Conservation (phyloP, 2,888 invertebrate species). For the Microctonus hyperodae region DNA sequence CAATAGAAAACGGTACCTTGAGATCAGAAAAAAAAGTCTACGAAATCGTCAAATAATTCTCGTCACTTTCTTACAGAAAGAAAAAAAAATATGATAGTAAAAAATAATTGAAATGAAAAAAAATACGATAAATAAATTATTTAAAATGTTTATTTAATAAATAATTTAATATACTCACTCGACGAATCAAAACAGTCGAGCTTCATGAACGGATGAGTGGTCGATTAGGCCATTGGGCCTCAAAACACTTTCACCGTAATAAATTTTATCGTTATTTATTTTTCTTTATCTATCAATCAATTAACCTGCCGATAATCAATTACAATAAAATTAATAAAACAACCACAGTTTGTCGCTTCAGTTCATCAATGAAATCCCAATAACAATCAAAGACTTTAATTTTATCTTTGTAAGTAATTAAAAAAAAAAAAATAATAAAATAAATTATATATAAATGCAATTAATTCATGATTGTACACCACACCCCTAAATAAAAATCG, state of each 20-base stretch:
- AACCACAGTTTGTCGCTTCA: no score
- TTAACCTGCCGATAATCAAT: no score
- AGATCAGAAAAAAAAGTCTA: conserved; percentile 9
- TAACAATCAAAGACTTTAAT: no score
- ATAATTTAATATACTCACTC: conserved; percentile 55
- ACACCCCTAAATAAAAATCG: conserved; percentile 35
- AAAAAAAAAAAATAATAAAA: neutral
- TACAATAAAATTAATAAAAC: no score
- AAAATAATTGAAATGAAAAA: neutral
- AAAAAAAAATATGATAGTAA: neutral
- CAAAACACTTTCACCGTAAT: neutral
- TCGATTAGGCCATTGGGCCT: conserved; percentile 50
- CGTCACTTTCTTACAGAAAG: conserved; percentile 3
- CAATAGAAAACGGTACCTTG: conserved; percentile 18
- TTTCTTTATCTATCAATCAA: no score
- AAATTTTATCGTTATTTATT: neutral
- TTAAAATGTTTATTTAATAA: no score
- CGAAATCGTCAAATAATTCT: conserved; percentile 11
- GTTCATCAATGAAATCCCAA: no score
- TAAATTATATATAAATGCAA: neutral
- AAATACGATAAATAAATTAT: neutral
- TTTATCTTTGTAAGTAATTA: neutral
- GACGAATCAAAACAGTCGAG: conserved; percentile 60
- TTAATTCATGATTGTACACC: no score
- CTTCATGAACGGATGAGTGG: conserved; percentile 56